Evolutionary conservation across 64 coral and sea anemone species (phyloP), one percentile per base, ranked within the genome.

Genomic region (Catalaphyllia jardinei): DNA sequence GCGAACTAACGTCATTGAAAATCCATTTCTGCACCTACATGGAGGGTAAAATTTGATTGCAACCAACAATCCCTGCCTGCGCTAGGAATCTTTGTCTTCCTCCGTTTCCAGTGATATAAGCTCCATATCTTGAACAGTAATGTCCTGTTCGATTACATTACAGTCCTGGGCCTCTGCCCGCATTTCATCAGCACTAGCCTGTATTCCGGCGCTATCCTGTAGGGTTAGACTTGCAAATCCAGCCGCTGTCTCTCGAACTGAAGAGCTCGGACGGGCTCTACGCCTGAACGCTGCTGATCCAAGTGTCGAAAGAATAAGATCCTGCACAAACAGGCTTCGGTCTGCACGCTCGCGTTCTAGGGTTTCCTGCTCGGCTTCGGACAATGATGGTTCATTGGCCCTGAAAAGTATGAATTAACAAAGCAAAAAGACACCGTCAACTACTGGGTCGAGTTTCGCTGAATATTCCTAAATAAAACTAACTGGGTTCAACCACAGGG

Each of bases 321-420:
- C 96, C 88, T 98, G 96, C 17, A 98, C 96, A 88, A 98, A 98
- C 67, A 98, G 86, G 83, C 93, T 91, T 19, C 96, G 82, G 72
- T 95, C 91, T 67, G 88, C 93, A 28, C 96, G 88, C 30, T 90
- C 86, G 65, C 77, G 86, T 91, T 98, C 96, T 24, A 98, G 77
- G 1, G 78, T 86, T 73, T 93, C 91, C 42, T 95, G 93, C 13
- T 98, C 96, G 29, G 83, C 88, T 39, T 93, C 88, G 54, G 90
- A 89, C 54, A 98, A 74, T 35, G 91, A 77, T 2, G 90, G 90
- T 79, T 98, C 96, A 71, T 98, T 95, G 22, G 93, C 93, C 61
- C 96, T 98, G 55, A 20, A 93, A 85, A 80, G 55, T 30, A 80
- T 9, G 22, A 69, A 7, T 24, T 11, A 27, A 8, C 25, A 27